These are phyloP conservation scores for Dicerorhinus sumatrensis DNA, from an alignment of 2,113 vertebrate species.

Conservation along the genomic window DNA sequence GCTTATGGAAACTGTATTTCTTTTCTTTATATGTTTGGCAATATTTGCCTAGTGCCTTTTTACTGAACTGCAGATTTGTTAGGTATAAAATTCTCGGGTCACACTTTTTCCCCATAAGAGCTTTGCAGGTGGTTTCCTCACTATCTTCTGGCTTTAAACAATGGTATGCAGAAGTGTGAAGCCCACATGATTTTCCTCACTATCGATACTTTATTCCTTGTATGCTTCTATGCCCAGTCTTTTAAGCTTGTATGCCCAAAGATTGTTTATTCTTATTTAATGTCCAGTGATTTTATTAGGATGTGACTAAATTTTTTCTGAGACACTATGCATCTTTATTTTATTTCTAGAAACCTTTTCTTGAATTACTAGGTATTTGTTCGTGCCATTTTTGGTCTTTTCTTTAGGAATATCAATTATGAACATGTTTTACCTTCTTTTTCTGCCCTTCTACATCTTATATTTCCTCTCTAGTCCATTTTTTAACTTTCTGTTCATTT, in stretches of 20 bases:
- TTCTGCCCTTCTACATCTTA: not conserved
- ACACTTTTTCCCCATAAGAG: not conserved
- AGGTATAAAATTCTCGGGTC: not conserved
- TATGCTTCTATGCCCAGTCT: not conserved
- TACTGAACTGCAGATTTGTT: not conserved
- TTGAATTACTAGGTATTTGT: not conserved
- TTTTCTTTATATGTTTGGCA: not conserved
- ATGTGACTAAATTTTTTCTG: not conserved
- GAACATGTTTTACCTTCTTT: constrained; percentile 29
- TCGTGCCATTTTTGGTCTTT: not conserved
- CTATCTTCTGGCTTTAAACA: not conserved
- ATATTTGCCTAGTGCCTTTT: not conserved
- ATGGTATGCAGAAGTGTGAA: not conserved
- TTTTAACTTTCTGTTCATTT: constrained; percentile 23
- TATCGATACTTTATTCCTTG: not conserved
- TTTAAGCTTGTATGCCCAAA: not conserved
- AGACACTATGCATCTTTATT: not conserved
- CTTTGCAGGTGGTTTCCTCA: not conserved
- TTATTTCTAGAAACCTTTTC: constrained; percentile 25
- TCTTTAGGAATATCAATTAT: not conserved
- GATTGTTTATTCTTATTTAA: not conserved
- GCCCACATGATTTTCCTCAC: not conserved
- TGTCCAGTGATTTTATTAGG: constrained; percentile 4
- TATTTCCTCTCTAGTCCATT: not conserved
- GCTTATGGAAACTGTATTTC: not conserved